Evolutionary conservation across 2,113 vertebrate species (phyloP).

Genomic region (Puffinus mauretanicus): DNA sequence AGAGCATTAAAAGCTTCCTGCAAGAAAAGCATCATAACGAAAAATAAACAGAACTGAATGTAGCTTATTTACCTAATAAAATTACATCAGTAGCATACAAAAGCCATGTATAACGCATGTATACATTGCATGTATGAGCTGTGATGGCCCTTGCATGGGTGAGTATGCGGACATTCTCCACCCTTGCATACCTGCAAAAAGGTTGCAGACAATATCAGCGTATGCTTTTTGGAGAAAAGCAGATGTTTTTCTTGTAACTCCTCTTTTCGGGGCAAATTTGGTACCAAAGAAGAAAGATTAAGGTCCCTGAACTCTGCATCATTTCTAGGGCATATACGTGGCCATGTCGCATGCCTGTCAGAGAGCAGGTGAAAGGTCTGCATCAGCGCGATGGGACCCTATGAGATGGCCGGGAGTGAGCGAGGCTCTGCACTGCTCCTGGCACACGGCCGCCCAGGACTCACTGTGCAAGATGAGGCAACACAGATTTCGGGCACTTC

Average conservation of each 20-base stretch:
- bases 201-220: not conserved
- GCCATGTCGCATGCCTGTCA: accelerated
- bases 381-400: not conserved
- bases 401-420: not conserved
- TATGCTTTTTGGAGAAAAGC: not conserved
- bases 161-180: not conserved
- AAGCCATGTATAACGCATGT: not conserved
- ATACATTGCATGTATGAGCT: not conserved
- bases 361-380: not conserved
- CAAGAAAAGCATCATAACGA: not conserved
- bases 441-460: accelerated
- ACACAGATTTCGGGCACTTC: not conserved
- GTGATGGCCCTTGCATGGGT: not conserved
- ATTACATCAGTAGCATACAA: not conserved
- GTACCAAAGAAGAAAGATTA: not conserved
- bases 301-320: not conserved
- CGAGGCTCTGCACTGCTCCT: not conserved
- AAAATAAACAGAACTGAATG: not conserved
- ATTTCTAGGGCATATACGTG: accelerated
- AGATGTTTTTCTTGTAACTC: not conserved
- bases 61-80: not conserved
- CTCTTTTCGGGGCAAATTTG: not conserved
- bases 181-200: not conserved
- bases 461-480: not conserved
- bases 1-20: slow-evolving; percentile 82